phyloP scores from a whole-genome alignment of 2,113 vertebrate species.

The Verasper variegatus region DNA sequence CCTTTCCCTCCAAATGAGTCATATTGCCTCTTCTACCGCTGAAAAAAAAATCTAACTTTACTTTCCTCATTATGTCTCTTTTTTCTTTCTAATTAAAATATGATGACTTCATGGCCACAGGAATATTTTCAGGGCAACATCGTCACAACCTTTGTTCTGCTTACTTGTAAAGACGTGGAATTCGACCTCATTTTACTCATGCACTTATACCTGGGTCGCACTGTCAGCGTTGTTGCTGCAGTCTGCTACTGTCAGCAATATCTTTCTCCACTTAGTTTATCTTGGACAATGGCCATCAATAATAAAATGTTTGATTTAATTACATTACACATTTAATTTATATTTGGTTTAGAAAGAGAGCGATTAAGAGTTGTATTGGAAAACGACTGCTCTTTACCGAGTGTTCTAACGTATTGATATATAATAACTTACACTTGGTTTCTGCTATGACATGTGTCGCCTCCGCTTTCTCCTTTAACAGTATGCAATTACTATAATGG shows the following conservation, averaged over 20 bases:
- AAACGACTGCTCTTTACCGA: background rate
- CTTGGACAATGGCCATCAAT: background rate
- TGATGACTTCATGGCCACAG: background rate
- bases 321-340: background rate
- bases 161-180: conserved; percentile 1
- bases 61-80: conserved; percentile 18
- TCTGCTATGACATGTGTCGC: too few relatives aligned
- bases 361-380: background rate
- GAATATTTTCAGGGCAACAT: conserved; percentile 4
- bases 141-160: background rate
- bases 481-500: background rate
- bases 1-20: conserved; percentile 39
- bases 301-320: background rate
- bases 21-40: conserved; percentile 8
- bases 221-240: background rate
- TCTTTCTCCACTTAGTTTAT: background rate
- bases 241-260: background rate
- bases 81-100: conserved; percentile 1
- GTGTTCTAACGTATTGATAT: background rate
- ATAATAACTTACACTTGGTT: background rate
- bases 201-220: background rate
- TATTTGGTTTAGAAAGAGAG: background rate
- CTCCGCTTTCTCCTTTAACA: background rate
- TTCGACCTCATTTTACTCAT: conserved; percentile 5
- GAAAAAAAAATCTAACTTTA: background rate